phyloP scores from a whole-genome alignment of 2,113 vertebrate species.

The Cercopithecus mona region DNA sequence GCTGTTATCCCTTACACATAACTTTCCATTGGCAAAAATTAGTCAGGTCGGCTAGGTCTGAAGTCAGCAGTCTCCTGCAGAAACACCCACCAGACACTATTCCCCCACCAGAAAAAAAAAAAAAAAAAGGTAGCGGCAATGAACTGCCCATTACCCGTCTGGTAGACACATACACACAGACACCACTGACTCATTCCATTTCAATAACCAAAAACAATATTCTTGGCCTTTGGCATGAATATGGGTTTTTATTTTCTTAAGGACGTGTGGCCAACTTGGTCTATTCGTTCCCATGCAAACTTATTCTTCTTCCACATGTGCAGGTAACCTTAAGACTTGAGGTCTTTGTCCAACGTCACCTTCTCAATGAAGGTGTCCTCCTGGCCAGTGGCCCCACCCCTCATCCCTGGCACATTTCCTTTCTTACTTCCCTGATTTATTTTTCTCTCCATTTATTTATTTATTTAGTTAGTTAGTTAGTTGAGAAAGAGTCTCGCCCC shows the following conservation, averaged over 20 bases:
- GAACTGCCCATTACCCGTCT: neutral
- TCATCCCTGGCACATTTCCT: neutral
- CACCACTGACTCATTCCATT: neutral
- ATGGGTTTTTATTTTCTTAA: neutral
- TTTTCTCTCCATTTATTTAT: neutral
- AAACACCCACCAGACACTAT: neutral
- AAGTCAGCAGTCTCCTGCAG: neutral
- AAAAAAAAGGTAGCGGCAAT: neutral
- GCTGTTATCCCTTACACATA: neutral
- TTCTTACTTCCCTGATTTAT: neutral
- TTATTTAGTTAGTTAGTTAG: too few species aligned
- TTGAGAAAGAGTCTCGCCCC: too few species aligned
- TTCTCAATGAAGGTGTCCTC: neutral
- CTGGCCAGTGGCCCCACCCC: fast-evolving
- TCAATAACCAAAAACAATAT: neutral
- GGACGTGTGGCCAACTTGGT: neutral
- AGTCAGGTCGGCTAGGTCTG: neutral
- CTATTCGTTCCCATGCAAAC: neutral
- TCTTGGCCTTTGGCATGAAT: neutral
- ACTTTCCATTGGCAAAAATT: slow-evolving; percentile 30
- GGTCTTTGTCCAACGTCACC: neutral
- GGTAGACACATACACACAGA: neutral
- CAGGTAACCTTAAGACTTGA: neutral
- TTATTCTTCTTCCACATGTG: neutral
- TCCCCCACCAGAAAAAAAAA: neutral